Evolutionary conservation across 2,113 vertebrate genomes (phyloP).

Genomic region (Rousettus leschenaultii): DNA sequence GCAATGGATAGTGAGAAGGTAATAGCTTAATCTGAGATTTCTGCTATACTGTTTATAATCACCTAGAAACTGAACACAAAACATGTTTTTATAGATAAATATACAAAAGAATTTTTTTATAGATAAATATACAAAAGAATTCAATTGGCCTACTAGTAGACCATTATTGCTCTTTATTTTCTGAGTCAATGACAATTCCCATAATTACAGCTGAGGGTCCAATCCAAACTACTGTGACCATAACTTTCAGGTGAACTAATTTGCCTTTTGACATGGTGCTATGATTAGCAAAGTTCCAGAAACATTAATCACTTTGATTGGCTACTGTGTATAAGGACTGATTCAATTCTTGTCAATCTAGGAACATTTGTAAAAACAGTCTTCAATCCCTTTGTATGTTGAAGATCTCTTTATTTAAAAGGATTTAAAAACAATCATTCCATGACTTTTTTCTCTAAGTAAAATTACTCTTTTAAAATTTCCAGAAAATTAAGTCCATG

Average conservation of each 20-base stretch:
- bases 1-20: not conserved
- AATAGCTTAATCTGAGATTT: not conserved
- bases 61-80: not conserved
- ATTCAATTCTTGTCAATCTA: not conserved
- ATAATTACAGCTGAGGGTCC: not conserved
- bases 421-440: not conserved
- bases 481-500: not conserved
- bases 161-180: not conserved
- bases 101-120: not conserved
- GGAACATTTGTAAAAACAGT: not conserved
- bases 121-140: not conserved
- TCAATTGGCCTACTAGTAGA: not conserved
- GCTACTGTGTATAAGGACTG: not conserved
- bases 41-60: not conserved
- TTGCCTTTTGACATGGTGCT: slow-evolving; percentile 30
- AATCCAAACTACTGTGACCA: not conserved
- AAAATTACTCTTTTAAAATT: not conserved
- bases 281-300: slow-evolving; percentile 4
- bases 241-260: not conserved
- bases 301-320: slow-evolving; percentile 6
- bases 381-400: not conserved
- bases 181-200: not conserved
- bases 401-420: not conserved
- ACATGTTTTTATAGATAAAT: not conserved
- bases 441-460: not conserved